phyloP scores from a whole-genome alignment of 2,888 invertebrate species.

The Philereme transversata region DNA sequence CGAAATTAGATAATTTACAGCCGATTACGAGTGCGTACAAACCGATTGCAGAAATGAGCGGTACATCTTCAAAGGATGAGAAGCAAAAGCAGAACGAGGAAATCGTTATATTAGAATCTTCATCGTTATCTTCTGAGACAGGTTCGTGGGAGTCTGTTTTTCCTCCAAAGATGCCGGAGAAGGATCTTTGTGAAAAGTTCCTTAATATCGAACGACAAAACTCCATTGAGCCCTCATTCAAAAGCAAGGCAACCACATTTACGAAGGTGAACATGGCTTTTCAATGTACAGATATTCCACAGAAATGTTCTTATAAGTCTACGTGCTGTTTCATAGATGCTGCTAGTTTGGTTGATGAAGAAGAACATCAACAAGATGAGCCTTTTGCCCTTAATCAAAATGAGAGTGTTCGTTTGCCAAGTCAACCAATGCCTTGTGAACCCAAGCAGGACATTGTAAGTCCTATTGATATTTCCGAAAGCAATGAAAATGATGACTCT shows the following conservation, averaged over 20 bases:
- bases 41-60: slow-evolving; percentile 46
- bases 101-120: slow-evolving; percentile 85
- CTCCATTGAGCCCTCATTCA: slow-evolving; percentile 46
- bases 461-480: slow-evolving; percentile 67
- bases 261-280: background rate
- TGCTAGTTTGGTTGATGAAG: slow-evolving; percentile 89
- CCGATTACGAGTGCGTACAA: slow-evolving; percentile 39
- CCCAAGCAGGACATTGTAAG: slow-evolving; percentile 56
- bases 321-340: slow-evolving; percentile 90
- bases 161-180: slow-evolving; percentile 70
- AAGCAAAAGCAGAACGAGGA: slow-evolving; percentile 86
- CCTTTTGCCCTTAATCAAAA: background rate
- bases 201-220: slow-evolving; percentile 64
- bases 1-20: slow-evolving; percentile 38
- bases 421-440: slow-evolving; percentile 62
- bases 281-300: slow-evolving; percentile 52
- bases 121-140: slow-evolving; percentile 86
- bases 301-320: slow-evolving; percentile 57
- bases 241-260: slow-evolving; percentile 29
- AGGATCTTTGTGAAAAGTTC: slow-evolving; percentile 73
- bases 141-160: slow-evolving; percentile 87
- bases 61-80: slow-evolving; percentile 79
- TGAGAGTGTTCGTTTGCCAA: slow-evolving; percentile 44
- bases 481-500: slow-evolving; percentile 72
- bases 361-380: slow-evolving; percentile 61